Evolutionary conservation across 2,888 invertebrate genomes (phyloP), one percentile per base, ranked within the genome.

Genomic region (Suillia variegata): DNA sequence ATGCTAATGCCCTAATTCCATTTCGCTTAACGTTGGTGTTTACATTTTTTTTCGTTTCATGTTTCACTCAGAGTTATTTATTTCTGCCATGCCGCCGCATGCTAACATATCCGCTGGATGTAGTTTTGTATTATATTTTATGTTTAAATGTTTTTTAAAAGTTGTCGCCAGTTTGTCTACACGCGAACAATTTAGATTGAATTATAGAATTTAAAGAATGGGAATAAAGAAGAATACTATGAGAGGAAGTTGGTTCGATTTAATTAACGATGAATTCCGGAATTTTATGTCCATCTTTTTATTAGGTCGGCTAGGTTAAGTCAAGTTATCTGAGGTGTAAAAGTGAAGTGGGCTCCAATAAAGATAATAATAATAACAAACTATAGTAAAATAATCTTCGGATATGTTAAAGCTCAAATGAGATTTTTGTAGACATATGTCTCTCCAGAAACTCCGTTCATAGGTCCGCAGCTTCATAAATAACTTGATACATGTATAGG

Each of bases 141-240:
- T 45, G 15, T 18, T 34, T 38, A 20, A 47, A 17, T 51, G 20
- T 45, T 59, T 24, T 55, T 58, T 13, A 38, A 38, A 49, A n/a
- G 8, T 20, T 65, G 59, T 21, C 67, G 67, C 61, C 67, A 58
- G 56, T 55, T 38, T 58, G 67, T 67, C 67, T 67, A 61, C 67
- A 67, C 67, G 67, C 67, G 51, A 67, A 45, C 58, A 22, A 60
- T 56, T 10, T 42, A 10, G 6, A 10, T 38, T 38, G 6, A 6
- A 26, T 26, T 26, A 10, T 26, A 26, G 10, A 26, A 6, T 26
- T 26, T 26, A 26, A 26, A 26, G 26, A 26, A 10, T 26, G 5
- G 26, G 26, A 26, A 15, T 47, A 50, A 50, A n/a, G 6, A 12
- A 50, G 48, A 50, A 56, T n/a, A 15, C 21, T 8, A 4, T 42